phyloP scores from a whole-genome alignment of 1,140 invertebrate species.

The Neelides sp. region DNA sequence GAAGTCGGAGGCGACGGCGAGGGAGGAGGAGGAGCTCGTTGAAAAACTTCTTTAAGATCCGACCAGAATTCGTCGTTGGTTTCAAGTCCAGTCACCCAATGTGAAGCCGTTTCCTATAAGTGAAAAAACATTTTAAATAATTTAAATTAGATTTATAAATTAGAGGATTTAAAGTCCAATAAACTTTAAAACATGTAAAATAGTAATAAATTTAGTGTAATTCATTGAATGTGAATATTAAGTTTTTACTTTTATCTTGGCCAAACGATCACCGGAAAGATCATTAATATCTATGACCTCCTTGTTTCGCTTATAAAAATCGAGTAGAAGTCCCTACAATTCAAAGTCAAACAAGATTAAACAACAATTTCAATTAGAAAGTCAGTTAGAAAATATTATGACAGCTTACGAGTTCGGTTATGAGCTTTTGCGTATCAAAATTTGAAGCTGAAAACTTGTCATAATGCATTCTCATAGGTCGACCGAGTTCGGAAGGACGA shows the following conservation, averaged over 20 bases:
- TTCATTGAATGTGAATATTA: not conserved
- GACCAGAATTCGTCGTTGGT: slow-evolving; percentile 6
- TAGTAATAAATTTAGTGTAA: not conserved
- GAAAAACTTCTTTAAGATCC: not conserved
- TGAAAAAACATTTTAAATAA: not conserved
- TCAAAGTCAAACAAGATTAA: not conserved
- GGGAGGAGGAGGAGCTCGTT: not conserved
- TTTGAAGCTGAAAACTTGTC: slow-evolving; percentile 22
- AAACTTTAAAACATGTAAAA: not conserved
- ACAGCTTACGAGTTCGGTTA: slow-evolving; percentile 16
- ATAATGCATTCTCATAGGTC: slow-evolving; percentile 29
- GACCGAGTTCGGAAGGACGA: slow-evolving; percentile 55
- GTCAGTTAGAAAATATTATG: not conserved
- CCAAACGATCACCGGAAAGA: slow-evolving; percentile 15
- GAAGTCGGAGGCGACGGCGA: not conserved
- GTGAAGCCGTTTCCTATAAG: slow-evolving; percentile 5
- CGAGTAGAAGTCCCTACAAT: slow-evolving; percentile 18
- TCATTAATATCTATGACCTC: slow-evolving; percentile 24
- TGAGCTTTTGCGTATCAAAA: slow-evolving; percentile 24
- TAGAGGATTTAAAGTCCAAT: not conserved
- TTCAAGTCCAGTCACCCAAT: not conserved
- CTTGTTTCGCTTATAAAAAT: slow-evolving; percentile 29
- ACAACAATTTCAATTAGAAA: not conserved
- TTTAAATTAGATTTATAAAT: slow-evolving; percentile 4
- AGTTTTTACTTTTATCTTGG: slow-evolving; percentile 24